Evolutionary conservation across 2,888 invertebrate species (phyloP).

Genomic region (Hermaeophaga mercurialis): DNA sequence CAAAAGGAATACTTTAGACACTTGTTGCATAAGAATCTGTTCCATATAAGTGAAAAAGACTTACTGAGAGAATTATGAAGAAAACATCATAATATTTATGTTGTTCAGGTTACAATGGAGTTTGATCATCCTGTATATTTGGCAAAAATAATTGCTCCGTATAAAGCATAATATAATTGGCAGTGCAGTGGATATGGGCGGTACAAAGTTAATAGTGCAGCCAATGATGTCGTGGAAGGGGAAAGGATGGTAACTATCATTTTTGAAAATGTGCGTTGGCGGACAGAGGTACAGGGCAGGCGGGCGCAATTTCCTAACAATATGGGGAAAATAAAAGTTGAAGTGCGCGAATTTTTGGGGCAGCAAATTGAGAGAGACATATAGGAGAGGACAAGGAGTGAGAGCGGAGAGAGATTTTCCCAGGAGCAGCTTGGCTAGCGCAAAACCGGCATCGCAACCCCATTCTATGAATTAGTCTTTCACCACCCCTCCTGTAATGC

Average conservation of each 20-base stretch:
- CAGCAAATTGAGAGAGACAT: slow-evolving; percentile 27
- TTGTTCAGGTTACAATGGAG: too few relatives aligned
- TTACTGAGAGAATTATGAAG: too few relatives aligned
- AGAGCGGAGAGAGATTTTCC: slow-evolving; percentile 42
- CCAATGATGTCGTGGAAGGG: slow-evolving; percentile 12
- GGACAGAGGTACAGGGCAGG: slow-evolving; percentile 11
- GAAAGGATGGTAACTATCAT: slow-evolving; percentile 9
- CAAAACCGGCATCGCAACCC: slow-evolving; percentile 50
- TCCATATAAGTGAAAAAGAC: too few relatives aligned
- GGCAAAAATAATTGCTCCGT: slow-evolving; percentile 1
- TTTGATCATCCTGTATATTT: not conserved
- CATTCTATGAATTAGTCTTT: slow-evolving; percentile 53
- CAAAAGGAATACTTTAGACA: too few relatives aligned
- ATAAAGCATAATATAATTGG: slow-evolving; percentile 3
- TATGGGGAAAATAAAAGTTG: slow-evolving; percentile 21
- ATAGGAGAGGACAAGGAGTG: slow-evolving; percentile 25
- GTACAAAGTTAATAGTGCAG: slow-evolving; percentile 11
- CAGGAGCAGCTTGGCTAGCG: slow-evolving; percentile 54
- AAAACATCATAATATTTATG: too few relatives aligned
- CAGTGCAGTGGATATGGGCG: slow-evolving; percentile 10
- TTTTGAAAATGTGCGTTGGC: slow-evolving; percentile 27
- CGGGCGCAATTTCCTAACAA: slow-evolving; percentile 6
- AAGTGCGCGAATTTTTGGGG: slow-evolving; percentile 28
- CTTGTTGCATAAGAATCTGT: too few relatives aligned
- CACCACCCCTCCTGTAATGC: slow-evolving; percentile 51